Base-by-base conservation (phyloP, 2,797 vertebrate genomes). In the Gallinago nigripennis region DNA sequence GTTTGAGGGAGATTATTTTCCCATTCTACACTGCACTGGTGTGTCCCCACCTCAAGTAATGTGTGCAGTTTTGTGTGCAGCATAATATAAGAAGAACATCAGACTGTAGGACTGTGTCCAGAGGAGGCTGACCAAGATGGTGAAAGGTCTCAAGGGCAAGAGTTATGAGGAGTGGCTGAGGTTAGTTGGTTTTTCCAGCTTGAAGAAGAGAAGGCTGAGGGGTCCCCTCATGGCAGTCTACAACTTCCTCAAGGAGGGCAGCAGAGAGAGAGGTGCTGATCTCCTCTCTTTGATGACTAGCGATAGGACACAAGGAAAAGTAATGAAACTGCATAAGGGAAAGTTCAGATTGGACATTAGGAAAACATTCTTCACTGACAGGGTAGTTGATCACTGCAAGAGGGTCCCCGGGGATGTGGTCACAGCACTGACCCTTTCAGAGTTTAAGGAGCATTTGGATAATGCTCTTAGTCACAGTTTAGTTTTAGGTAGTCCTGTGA, bases 301-400 rank as follows among this genome's bases (percentile, higher is more conserved):
- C 0, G 0, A 66, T 1, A 31, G 45, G 28, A 58, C 20, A 24
- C 0, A 0, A 83, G 27, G 35, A 82, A 56, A 75, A 8, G 6
- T 18, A 48, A 88, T 30, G 20, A 46, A 61, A 30, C 14, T 27
- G 17, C 3, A 4, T 46, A 14, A 35, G 33, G 31, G 12, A 5
- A 46, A 70, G 15, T 56, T 89, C 56, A 69, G 41, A 35, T 2
- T 31, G 27, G 56, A 41, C 31, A 31, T 39, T 27, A n/a, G 30
- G 54, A 33, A 88, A 61, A 50, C 1, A 18, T 63, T 82, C 31
- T 56, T 48, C 48, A 48, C 14, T 4, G 7, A 71, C 28, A 65
- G 13, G 20, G 16, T 65, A 8, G 37, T 21, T 1, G 0, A 25
- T 45, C 37, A 57, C 11, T 64, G 31, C 11, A 77, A 82, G 50